Percentiles rank a stretch among this genome's conserved stretches.
These are phyloP conservation scores for Pseudochirops corinnae DNA, from an alignment of 2,797 vertebrate species.

Conservation along the genomic window DNA sequence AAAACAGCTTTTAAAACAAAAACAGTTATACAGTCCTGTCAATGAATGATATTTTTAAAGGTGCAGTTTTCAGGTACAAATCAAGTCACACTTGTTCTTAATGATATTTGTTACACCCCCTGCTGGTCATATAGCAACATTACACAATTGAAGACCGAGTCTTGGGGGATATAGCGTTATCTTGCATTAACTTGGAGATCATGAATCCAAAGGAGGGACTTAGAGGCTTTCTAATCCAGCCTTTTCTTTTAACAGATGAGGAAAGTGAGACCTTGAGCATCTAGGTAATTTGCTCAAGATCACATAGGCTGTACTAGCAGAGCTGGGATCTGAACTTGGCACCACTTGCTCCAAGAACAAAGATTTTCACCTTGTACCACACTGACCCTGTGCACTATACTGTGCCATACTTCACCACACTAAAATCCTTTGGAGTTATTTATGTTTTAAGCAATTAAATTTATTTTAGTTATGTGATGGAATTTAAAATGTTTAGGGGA, in stretches of 20 bases:
- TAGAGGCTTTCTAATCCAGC: neutral
- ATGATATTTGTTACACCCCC: slow-evolving; percentile 72
- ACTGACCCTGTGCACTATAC: neutral
- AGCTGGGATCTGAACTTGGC: neutral
- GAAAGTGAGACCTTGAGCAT: neutral
- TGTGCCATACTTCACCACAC: neutral
- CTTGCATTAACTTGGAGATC: neutral
- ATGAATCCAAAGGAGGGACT: neutral
- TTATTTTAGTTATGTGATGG: slow-evolving; percentile 27
- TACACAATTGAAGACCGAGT: slow-evolving; percentile 41
- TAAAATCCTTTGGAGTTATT: slow-evolving; percentile 43
- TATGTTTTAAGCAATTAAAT: slow-evolving; percentile 64
- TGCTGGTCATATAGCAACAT: slow-evolving; percentile 59
- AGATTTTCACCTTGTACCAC: neutral
- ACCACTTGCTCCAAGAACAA: neutral
- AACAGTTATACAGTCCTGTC: neutral
- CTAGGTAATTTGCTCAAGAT: neutral
- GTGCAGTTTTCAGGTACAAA: slow-evolving; percentile 28
- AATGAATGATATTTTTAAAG: slow-evolving; percentile 8
- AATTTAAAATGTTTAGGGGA: slow-evolving; percentile 16
- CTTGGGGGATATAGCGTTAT: slow-evolving; percentile 7
- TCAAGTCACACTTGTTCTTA: slow-evolving; percentile 36
- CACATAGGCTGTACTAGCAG: neutral
- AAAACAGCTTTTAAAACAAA: neutral
- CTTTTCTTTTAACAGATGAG: neutral